Evolutionary conservation across 2,888 invertebrate species (phyloP).

Genomic region (Eustalomyia histrio): DNA sequence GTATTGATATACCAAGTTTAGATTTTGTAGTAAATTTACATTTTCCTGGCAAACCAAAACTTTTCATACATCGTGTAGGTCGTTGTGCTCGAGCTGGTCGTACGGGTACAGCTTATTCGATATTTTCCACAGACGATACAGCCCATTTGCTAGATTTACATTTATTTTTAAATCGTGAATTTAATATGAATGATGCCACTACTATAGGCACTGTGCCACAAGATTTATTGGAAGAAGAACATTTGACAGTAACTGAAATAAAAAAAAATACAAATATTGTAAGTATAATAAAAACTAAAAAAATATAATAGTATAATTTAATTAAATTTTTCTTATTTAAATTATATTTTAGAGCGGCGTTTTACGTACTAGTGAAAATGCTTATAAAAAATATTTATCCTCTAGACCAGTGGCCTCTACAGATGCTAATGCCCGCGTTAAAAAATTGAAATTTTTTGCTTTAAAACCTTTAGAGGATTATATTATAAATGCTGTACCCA

Average conservation of each 20-base stretch:
- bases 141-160: slow-evolving; percentile 96
- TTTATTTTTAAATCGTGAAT: slow-evolving; percentile 91
- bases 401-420: slow-evolving; percentile 93
- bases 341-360: slow-evolving; percentile 81
- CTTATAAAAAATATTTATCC: slow-evolving; percentile 92
- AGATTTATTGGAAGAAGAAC: slow-evolving; percentile 89
- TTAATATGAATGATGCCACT: slow-evolving; percentile 79
- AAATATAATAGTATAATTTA: slow-evolving; percentile 19
- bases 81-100: slow-evolving; percentile 97
- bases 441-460: slow-evolving; percentile 86
- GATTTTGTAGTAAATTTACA: slow-evolving; percentile 98
- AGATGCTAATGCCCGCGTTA: slow-evolving; percentile 93
- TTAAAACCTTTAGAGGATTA: slow-evolving; percentile 77
- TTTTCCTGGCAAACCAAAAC: slow-evolving; percentile 97
- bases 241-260: slow-evolving; percentile 87
- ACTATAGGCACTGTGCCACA: slow-evolving; percentile 88
- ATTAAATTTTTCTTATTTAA: background rate
- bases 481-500: slow-evolving; percentile 76
- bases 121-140: slow-evolving; percentile 93
- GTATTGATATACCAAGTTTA: slow-evolving; percentile 96
- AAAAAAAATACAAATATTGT: slow-evolving; percentile 90
- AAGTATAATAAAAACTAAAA: slow-evolving; percentile 73
- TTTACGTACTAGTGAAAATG: slow-evolving; percentile 89
- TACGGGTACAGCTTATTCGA: slow-evolving; percentile 93
- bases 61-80: slow-evolving; percentile 99